These are phyloP conservation scores for Drosophila multiciliata DNA, from an alignment of 2,888 invertebrate species.

Conservation along the genomic window DNA sequence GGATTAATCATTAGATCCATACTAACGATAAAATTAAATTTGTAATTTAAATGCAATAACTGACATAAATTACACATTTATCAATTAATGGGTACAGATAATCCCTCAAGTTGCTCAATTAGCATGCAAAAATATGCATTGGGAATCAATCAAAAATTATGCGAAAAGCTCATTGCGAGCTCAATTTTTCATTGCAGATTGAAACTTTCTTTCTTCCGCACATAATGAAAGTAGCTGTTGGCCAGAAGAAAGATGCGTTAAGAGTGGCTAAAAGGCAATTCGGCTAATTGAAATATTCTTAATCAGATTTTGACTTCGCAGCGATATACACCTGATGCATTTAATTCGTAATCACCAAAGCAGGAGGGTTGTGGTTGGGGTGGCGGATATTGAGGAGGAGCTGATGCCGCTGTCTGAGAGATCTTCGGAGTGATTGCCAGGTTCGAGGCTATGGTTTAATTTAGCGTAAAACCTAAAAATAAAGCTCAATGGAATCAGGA, in stretches of 20 bases:
- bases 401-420: conserved; percentile 8
- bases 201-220: conserved; percentile 64
- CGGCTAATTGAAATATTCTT: conserved; percentile 79
- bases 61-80: conserved; percentile 50
- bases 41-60: conserved; percentile 8
- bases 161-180: conserved; percentile 19
- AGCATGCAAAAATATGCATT: conserved; percentile 67
- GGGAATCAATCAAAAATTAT: conserved; percentile 66
- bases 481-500: conserved; percentile 46
- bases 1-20: conserved; percentile 9
- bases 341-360: conserved; percentile 74
- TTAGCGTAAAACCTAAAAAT: conserved; percentile 72
- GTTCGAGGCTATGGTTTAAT: conserved; percentile 65
- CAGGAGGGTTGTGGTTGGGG: neutral
- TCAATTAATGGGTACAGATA: conserved; percentile 19
- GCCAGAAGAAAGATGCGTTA: neutral
- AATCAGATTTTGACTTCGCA: conserved; percentile 69
- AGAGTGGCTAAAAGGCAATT: conserved; percentile 39
- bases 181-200: conserved; percentile 40
- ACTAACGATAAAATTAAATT: neutral
- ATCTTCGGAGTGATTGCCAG: conserved; percentile 42
- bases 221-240: conserved; percentile 53
- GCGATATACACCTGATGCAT: conserved; percentile 64
- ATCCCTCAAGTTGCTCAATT: conserved; percentile 70
- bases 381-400: conserved; percentile 1